Evolutionary conservation across 2,797 vertebrate genomes (phyloP), one percentile per base, ranked within the genome.

Genomic region (Lateolabrax maculatus): DNA sequence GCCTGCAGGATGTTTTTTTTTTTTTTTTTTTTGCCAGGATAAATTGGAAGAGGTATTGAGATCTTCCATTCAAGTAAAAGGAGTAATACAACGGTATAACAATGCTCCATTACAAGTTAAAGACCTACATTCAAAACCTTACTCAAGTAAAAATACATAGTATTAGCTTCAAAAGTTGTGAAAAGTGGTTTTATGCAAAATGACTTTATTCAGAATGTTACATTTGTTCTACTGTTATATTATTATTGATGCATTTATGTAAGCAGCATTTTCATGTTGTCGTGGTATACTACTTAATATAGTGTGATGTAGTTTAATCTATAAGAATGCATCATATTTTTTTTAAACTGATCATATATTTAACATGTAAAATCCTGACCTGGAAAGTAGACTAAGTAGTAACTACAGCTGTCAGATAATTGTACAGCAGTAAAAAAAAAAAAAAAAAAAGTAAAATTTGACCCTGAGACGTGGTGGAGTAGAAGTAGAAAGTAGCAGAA

Each of bases 1-100:
- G 95, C 95, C 98, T 99, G 87, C 5, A 69, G 2, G 15, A 34
- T 23, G n/a, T 1, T 48, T 49, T 57, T 10, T 31, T n/a, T 19
- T n/a, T 31, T 19, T 29, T 15, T 51, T 29, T 2, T 21, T 29
- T 39, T 9, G 39, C 31, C 16, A 29, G 18, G 6, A 9, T 4
- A 34, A 3, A 19, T 49, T 11, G 13, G 46, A 25, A 18, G 8
- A 51, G 23, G 15, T 36, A 3, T 2, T 48, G 13, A 46, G 27
- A 31, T 27, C 2, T 43, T 61, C 27, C 11, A 29, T 9, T 23
- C 2, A 51, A 21, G 8, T 10, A 53, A 34, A 41, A 41, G 25
- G 51, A 29, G 12, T 29, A 6, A 51, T 21, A 18, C 37, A 9
- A 46, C 27, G 46, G 52, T 44, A 4, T 21, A 19, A 19, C 27